A percentile compares a stretch with the other conserved stretches of the same genome.
Evolutionary conservation across 2,888 invertebrate genomes (phyloP).

Genomic region (Kuschelorhynchus macadamiae): DNA sequence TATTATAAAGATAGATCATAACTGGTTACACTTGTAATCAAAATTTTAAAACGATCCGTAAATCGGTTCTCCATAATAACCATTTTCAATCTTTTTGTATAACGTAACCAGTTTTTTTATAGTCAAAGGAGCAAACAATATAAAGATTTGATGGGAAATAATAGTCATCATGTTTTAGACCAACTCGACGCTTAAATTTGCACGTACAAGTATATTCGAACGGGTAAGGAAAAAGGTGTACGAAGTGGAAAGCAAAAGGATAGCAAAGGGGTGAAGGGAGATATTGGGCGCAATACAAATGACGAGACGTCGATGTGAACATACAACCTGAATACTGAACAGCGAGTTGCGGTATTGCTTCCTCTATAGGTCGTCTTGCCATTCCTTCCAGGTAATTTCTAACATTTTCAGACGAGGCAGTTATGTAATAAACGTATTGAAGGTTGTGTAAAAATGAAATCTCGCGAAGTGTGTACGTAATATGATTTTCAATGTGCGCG

Average conservation of each 20-base stretch:
- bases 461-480: slow-evolving; percentile 52
- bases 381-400: slow-evolving; percentile 56
- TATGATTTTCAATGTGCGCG: slow-evolving; percentile 53
- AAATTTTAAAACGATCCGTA: too few species aligned
- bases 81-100: too few species aligned
- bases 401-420: slow-evolving; percentile 53
- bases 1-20: too few species aligned
- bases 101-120: too few species aligned
- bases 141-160: slow-evolving; percentile 52
- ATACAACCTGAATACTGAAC: slow-evolving; percentile 60
- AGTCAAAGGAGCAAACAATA: too few species aligned
- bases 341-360: slow-evolving; percentile 57
- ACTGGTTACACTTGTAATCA: too few species aligned
- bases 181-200: slow-evolving; percentile 54
- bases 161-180: slow-evolving; percentile 53
- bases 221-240: slow-evolving; percentile 40
- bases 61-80: too few species aligned
- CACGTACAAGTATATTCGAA: slow-evolving; percentile 56
- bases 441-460: slow-evolving; percentile 56
- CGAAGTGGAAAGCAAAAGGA: slow-evolving; percentile 46
- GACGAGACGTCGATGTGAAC: slow-evolving; percentile 61
- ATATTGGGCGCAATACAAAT: slow-evolving; percentile 61
- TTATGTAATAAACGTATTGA: slow-evolving; percentile 55
- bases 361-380: slow-evolving; percentile 53
- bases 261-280: slow-evolving; percentile 51